phyloP scores from a whole-genome alignment of 2,113 vertebrate genomes.

The Anguilla japonica region DNA sequence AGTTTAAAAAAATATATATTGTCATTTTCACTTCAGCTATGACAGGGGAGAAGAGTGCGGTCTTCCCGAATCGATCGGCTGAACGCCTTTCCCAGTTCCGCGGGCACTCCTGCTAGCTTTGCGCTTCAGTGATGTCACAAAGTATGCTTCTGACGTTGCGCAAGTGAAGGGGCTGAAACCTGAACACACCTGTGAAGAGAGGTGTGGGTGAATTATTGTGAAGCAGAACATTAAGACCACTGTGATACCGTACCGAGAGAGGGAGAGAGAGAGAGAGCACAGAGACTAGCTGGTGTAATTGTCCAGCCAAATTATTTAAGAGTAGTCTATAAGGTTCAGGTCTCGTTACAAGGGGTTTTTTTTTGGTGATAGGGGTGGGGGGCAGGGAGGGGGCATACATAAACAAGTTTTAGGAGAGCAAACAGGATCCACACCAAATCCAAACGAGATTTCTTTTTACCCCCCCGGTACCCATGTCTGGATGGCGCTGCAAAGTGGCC shows the following conservation, averaged over 20 bases:
- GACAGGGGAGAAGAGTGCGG: neutral
- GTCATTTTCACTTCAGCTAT: neutral
- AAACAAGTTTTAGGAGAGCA: neutral
- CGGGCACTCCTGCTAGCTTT: neutral
- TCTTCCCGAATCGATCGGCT: neutral
- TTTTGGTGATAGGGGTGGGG: neutral
- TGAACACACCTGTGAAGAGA: neutral
- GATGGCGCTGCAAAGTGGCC: neutral
- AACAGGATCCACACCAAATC: neutral
- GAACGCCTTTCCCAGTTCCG: no score
- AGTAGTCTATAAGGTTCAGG: neutral
- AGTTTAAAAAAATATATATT: slow-evolving; percentile 6
- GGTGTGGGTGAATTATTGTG: neutral
- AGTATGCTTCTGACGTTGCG: neutral
- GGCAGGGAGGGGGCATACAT: neutral
- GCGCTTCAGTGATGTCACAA: neutral
- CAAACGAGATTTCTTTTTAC: neutral
- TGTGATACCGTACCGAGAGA: neutral
- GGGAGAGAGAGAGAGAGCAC: neutral
- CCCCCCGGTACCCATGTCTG: neutral
- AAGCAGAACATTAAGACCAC: slow-evolving; percentile 9
- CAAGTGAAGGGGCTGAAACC: neutral
- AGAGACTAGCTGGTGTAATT: neutral
- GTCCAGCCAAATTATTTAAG: neutral
- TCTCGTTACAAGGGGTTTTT: neutral